Evolutionary conservation across 2,888 invertebrate genomes (phyloP).

Genomic region (Scaptomyza caliginosa): DNA sequence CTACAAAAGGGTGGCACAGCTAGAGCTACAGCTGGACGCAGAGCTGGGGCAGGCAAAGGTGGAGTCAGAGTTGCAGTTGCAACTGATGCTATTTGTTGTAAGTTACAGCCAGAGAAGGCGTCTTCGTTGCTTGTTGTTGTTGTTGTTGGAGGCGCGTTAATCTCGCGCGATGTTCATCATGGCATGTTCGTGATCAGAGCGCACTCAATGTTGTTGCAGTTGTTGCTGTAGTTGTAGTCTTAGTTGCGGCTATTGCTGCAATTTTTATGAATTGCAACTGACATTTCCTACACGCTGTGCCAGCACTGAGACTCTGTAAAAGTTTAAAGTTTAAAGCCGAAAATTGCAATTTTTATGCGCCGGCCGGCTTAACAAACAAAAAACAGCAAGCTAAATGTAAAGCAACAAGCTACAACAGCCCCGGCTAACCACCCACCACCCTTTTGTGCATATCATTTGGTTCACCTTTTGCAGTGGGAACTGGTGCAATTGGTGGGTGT

Average conservation of each 20-base stretch:
- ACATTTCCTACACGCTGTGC: conserved; percentile 80
- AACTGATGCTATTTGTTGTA: conserved; percentile 10
- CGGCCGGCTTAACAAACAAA: conserved; percentile 65
- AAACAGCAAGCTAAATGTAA: conserved; percentile 6
- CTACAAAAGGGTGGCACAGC: conserved; percentile 39
- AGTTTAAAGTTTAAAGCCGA: conserved; percentile 76
- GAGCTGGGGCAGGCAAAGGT: background rate
- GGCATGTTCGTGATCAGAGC: conserved; percentile 72
- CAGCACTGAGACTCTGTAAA: conserved; percentile 39
- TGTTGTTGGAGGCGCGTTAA: conserved; percentile 58
- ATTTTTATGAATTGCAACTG: conserved; percentile 82
- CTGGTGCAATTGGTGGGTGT: conserved; percentile 53
- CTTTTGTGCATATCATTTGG: conserved; percentile 49
- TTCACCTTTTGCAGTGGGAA: conserved; percentile 58
- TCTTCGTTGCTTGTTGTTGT: conserved; percentile 30
- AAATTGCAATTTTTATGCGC: conserved; percentile 60
- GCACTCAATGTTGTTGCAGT: conserved; percentile 24
- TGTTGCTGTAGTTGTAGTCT: conserved; percentile 11
- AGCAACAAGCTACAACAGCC: conserved; percentile 8
- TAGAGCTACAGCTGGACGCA: conserved; percentile 7
- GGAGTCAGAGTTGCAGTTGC: conserved; percentile 5
- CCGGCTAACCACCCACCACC: background rate
- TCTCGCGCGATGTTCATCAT: conserved; percentile 76
- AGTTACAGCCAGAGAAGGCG: conserved; percentile 25
- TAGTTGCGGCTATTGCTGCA: conserved; percentile 65